Base-by-base conservation (phyloP, 2,888 invertebrate genomes). In the Lycocerus yunnanus region DNA sequence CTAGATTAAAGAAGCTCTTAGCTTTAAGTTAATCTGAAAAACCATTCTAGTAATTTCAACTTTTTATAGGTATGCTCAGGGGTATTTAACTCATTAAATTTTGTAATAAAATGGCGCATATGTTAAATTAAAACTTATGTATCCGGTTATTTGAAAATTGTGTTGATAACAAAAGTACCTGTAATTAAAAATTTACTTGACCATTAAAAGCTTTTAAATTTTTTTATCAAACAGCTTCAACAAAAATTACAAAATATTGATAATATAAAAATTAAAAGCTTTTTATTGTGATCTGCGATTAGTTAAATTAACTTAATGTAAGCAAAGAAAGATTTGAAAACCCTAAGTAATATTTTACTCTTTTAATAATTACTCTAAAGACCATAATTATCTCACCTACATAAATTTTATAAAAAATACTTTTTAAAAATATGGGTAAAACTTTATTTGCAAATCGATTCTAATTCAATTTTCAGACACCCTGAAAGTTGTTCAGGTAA, bases 1-100 rank as follows among this genome's bases (percentile, higher is more conserved):
- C 15, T 15, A 68, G 68, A 71, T 63, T 63, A 63, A 20, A 63
- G n/a, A 11, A n/a, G 61, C 16, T 63, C 20, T 63, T 63, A 63
- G 18, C 15, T 63, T 63, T 18, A 63, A 18, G 20, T 20, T 63
- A 63, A 18, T 63, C 20, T 18, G 61, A 18, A 18, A 20, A 16
- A 63, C 18, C 20, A 18, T 63, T 18, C 18, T n/a, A 18, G 15
- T 15, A 63, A 16, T 63, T 63, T 18, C 9, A 63, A 63, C 16
- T 63, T 18, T 15, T 60, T 60, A 43, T 15, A 11, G 60, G 60
- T 60, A 16, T 11, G 3, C 16, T 6, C 16, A 15, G 3, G 6
- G 16, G 16, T 60, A 18, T 60, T 15, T 60, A 60, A 60, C 13
- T 60, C 43, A 43, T 43, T 43, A 43, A 27, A 43, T 43, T 43